Conservation (phyloP, 1,140 invertebrate species). For the Drosophila carrolli region DNA sequence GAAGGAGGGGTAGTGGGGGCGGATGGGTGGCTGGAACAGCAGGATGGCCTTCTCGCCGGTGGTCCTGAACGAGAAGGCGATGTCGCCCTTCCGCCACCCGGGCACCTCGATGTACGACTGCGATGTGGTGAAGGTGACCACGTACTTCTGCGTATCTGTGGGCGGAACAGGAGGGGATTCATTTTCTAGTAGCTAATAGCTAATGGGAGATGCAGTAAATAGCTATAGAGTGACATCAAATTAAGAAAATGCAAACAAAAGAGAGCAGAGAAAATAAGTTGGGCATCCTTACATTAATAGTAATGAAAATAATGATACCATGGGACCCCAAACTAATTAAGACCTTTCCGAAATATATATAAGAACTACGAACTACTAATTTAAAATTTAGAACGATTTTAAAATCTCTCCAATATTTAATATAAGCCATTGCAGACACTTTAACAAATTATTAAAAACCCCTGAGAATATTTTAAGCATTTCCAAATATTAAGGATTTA, state of each 20-base stretch:
- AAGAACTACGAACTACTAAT: too few species aligned
- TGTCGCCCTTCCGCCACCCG: slow-evolving; percentile 95
- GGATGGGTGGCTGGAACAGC: slow-evolving; percentile 94
- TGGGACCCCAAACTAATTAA: too few species aligned
- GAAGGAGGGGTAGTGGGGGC: slow-evolving; percentile 95
- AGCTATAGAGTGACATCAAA: background rate
- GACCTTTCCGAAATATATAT: too few species aligned
- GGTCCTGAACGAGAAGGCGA: slow-evolving; percentile 96
- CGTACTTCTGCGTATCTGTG: slow-evolving; percentile 95
- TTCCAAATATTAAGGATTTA: too few species aligned
- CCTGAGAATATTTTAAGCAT: too few species aligned
- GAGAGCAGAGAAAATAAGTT: background rate
- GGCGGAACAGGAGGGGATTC: background rate
- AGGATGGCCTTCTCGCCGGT: slow-evolving; percentile 95
- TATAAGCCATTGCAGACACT: too few species aligned
- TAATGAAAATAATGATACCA: too few species aligned
- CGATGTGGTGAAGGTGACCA: slow-evolving; percentile 96
- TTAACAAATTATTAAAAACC: too few species aligned
- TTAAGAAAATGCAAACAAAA: background rate
- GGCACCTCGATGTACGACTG: slow-evolving; percentile 96
- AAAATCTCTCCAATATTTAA: too few species aligned
- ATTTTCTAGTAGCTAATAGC: slow-evolving; percentile 16
- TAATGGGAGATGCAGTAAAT: slow-evolving; percentile 14
- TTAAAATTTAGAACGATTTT: too few species aligned
- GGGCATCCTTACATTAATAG: too few species aligned